Evolutionary conservation across 2,888 invertebrate species (phyloP).

Genomic region (Agapostemon virescens): DNA sequence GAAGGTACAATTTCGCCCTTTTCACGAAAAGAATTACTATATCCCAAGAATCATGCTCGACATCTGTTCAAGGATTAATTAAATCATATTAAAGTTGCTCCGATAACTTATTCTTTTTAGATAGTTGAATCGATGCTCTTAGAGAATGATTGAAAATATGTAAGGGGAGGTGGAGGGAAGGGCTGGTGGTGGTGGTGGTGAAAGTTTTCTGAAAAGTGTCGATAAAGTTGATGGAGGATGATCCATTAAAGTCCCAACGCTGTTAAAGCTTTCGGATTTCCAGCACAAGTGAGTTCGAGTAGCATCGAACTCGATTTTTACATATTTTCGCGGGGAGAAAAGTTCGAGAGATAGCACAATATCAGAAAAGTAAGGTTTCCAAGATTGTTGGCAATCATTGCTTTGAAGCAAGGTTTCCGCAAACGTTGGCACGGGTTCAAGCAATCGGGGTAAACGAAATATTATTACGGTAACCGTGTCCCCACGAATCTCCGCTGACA

Average conservation of each 20-base stretch:
- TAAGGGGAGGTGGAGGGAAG: neutral
- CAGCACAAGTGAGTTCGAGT: neutral
- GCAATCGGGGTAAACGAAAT: constrained; percentile 13
- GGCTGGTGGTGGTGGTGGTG: neutral
- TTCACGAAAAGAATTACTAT: too few species aligned
- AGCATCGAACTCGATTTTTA: neutral
- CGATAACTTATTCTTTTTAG: neutral
- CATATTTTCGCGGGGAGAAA: neutral
- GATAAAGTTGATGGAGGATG: constrained; percentile 1
- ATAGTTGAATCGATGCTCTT: neutral
- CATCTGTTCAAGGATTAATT: neutral
- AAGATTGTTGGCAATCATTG: constrained; percentile 10
- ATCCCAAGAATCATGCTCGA: neutral
- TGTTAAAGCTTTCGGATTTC: neutral
- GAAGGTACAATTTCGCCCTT: too few species aligned
- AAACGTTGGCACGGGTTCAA: constrained; percentile 8
- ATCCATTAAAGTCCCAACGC: constrained; percentile 2
- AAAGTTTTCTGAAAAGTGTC: neutral
- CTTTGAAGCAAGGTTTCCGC: neutral
- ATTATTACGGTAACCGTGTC: neutral
- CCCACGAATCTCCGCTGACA: neutral
- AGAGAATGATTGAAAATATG: neutral
- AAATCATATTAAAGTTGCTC: neutral
- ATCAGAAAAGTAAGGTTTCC: neutral
- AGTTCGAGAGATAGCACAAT: neutral